Percentiles rank a stretch among this genome's conserved stretches.
Conservation (phyloP, 2,888 invertebrate species). For the Hetaerina titia region DNA sequence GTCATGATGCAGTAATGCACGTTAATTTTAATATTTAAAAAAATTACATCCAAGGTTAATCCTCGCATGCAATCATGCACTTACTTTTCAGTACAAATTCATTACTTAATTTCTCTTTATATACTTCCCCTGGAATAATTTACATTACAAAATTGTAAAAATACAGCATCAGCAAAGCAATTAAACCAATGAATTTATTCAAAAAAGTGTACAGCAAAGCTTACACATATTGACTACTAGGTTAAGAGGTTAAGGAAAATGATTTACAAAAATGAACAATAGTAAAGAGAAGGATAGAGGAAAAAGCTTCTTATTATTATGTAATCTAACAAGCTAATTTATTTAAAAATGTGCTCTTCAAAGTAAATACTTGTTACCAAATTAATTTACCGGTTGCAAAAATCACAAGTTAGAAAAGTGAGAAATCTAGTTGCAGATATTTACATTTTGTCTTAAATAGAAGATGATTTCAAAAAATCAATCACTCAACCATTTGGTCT, state of each 20-base stretch:
- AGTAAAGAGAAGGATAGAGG: conserved; percentile 61
- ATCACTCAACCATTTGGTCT: conserved; percentile 8
- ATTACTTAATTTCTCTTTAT: conserved; percentile 51
- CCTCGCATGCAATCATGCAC: conserved; percentile 59
- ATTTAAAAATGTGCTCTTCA: conserved; percentile 56
- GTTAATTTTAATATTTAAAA: conserved; percentile 59
- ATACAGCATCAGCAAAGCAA: conserved; percentile 66
- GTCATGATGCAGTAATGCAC: conserved; percentile 64
- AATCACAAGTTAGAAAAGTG: conserved; percentile 27
- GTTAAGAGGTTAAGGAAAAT: conserved; percentile 55
- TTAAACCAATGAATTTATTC: conserved; percentile 63
- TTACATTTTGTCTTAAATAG: conserved; percentile 49
- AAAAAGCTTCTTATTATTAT: conserved; percentile 44
- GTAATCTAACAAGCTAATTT: conserved; percentile 42
- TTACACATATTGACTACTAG: conserved; percentile 64
- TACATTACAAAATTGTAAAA: conserved; percentile 49
- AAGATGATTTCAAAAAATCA: neutral
- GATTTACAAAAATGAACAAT: conserved; percentile 60
- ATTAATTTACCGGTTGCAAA: conserved; percentile 42
- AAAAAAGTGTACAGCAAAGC: conserved; percentile 66
- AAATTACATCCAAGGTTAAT: conserved; percentile 62
- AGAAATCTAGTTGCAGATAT: conserved; percentile 44
- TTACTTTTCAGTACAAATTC: conserved; percentile 58
- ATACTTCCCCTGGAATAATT: conserved; percentile 57
- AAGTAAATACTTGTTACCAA: conserved; percentile 41